Percentiles rank a stretch among this genome's conserved stretches.
phyloP scores from a whole-genome alignment of 2,113 vertebrate species.

The Scomber japonicus region DNA sequence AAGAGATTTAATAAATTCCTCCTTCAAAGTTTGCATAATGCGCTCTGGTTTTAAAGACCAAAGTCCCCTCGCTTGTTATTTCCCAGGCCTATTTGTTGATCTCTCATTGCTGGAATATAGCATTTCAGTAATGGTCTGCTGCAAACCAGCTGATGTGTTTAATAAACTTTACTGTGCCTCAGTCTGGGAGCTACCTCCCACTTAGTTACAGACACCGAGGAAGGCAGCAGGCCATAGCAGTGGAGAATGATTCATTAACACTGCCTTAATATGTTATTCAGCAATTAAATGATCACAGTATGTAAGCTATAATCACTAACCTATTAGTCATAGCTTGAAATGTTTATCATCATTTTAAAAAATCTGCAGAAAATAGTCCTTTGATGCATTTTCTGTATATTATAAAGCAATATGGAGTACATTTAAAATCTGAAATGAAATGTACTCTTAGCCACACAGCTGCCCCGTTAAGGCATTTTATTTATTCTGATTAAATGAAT shows the following conservation, averaged over 20 bases:
- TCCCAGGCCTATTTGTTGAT: slow-evolving; percentile 80
- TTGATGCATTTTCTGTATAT: too few species aligned
- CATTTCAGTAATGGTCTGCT: slow-evolving; percentile 77
- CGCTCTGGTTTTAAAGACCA: slow-evolving; percentile 77
- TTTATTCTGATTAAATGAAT: not conserved
- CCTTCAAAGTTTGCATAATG: slow-evolving; percentile 78
- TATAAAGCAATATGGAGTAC: too few species aligned
- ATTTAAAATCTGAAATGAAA: too few species aligned
- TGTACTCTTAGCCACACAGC: too few species aligned
- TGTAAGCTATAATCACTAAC: slow-evolving; percentile 27
- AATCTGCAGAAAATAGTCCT: not conserved
- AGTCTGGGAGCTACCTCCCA: slow-evolving; percentile 78
- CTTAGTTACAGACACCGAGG: slow-evolving; percentile 50
- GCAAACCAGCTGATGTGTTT: slow-evolving; percentile 81
- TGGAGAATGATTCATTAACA: slow-evolving; percentile 65
- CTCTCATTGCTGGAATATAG: slow-evolving; percentile 74
- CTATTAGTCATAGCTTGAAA: not conserved
- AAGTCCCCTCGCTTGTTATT: slow-evolving; percentile 77
- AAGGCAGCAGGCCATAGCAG: slow-evolving; percentile 45
- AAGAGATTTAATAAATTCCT: slow-evolving; percentile 83
- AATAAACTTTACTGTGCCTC: slow-evolving; percentile 81
- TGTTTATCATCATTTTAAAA: slow-evolving; percentile 9
- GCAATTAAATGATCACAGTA: slow-evolving; percentile 37
- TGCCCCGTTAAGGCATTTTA: not conserved
- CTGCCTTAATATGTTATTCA: slow-evolving; percentile 38